These are phyloP conservation scores for Drosophila dunni DNA, from an alignment of 1,140 invertebrate species.

Conservation along the genomic window DNA sequence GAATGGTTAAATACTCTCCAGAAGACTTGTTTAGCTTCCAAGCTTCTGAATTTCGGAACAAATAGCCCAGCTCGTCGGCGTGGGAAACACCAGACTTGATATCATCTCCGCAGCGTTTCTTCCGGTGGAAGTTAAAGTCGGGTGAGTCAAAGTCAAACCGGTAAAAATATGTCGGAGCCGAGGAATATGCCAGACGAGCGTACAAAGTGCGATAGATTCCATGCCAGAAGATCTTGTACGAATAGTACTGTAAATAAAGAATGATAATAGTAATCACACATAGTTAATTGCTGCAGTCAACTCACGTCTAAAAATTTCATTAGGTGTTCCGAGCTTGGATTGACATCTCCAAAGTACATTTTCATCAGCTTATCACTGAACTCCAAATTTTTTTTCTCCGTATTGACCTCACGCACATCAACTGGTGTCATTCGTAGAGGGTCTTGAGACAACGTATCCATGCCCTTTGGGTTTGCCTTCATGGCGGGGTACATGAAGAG, in stretches of 20 bases:
- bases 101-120: constrained; percentile 75
- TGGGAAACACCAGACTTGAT: constrained; percentile 85
- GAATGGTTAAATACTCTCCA: constrained; percentile 77
- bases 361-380: constrained; percentile 47
- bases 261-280: not conserved
- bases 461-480: constrained; percentile 42
- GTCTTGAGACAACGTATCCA: constrained; percentile 57
- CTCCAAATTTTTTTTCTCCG: constrained; percentile 42
- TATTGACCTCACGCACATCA: constrained; percentile 50
- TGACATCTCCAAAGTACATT: constrained; percentile 62
- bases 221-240: constrained; percentile 84
- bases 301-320: constrained; percentile 70
- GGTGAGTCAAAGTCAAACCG: constrained; percentile 84
- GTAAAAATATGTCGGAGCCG: constrained; percentile 84
- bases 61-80: constrained; percentile 88
- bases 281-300: not conserved
- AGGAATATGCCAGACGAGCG: constrained; percentile 74
- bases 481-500: constrained; percentile 72
- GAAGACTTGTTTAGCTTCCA: constrained; percentile 77
- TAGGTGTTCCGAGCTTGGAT: constrained; percentile 41
- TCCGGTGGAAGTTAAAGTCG: constrained; percentile 70
- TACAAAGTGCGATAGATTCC: constrained; percentile 79
- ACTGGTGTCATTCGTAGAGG: constrained; percentile 45
- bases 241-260: constrained; percentile 66
- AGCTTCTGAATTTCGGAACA: constrained; percentile 85